A percentile compares a stretch with the other conserved stretches of the same genome.
These are phyloP conservation scores for Tachycineta bicolor DNA, from an alignment of 2,113 vertebrate species.

Conservation along the genomic window DNA sequence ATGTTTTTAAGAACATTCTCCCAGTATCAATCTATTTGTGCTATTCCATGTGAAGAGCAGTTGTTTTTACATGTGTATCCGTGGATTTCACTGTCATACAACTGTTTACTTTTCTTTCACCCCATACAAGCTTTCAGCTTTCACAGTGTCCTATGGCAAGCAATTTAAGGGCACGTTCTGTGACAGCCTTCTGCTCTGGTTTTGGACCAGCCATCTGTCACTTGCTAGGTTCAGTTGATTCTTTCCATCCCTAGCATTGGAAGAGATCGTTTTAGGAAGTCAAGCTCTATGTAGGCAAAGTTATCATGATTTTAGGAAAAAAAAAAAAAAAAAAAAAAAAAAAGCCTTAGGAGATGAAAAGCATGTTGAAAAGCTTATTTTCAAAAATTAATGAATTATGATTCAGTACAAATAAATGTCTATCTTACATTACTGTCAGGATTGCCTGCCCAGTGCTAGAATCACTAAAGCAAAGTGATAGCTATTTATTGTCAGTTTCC, in stretches of 20 bases:
- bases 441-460: neutral
- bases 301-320: neutral
- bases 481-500: neutral
- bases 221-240: neutral
- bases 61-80: neutral
- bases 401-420: neutral
- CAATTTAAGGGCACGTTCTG: neutral
- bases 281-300: neutral
- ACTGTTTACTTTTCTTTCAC: neutral
- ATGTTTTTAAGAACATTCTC: neutral
- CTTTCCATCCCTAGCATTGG: neutral
- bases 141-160: neutral
- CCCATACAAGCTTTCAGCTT: neutral
- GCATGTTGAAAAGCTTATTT: neutral
- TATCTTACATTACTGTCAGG: neutral
- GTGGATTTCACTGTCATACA: neutral
- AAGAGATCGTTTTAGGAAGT: neutral
- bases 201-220: neutral
- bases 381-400: neutral
- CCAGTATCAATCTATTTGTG: neutral
- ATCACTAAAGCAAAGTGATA: neutral
- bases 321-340: neutral
- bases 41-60: neutral
- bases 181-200: neutral
- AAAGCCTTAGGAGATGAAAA: neutral